A percentile compares a stretch with the other conserved stretches of the same genome.
Conservation (phyloP, 92 coral and sea anemone genomes). For the Epizoanthus rinbou region DNA sequence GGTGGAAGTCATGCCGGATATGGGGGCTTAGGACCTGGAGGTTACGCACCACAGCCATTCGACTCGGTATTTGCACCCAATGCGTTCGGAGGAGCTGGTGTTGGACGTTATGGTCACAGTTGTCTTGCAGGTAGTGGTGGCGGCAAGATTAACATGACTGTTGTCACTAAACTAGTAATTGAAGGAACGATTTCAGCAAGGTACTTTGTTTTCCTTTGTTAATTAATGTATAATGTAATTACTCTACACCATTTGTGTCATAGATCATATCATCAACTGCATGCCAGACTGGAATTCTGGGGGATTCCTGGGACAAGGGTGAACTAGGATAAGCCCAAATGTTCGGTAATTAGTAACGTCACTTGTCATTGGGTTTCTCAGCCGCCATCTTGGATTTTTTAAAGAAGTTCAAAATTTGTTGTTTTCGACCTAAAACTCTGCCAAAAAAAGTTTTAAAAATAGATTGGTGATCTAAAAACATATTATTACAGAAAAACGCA, state of each 20-base stretch:
- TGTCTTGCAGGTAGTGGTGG: conserved; percentile 58
- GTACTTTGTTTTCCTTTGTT: conserved; percentile 15
- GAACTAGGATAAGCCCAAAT: too few species aligned
- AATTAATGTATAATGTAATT: too few species aligned
- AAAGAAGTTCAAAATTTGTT: too few species aligned
- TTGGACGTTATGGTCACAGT: conserved; percentile 31
- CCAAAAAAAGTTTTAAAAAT: too few species aligned
- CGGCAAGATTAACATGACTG: conserved; percentile 55
- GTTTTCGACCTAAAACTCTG: too few species aligned
- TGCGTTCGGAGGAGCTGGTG: conserved; percentile 63
- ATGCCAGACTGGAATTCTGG: neutral
- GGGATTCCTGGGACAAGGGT: too few species aligned
- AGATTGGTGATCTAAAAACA: too few species aligned
- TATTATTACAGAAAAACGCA: too few species aligned
- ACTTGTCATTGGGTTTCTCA: too few species aligned
- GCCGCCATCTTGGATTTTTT: too few species aligned
- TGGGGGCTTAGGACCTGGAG: conserved; percentile 58
- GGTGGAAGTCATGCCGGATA: conserved; percentile 65
- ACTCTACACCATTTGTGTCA: neutral
- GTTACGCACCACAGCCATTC: conserved; percentile 45
- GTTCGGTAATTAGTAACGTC: too few species aligned
- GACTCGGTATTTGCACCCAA: conserved; percentile 52
- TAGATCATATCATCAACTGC: too few species aligned
- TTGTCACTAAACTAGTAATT: conserved; percentile 33
- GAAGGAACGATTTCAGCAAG: conserved; percentile 64